A percentile compares a stretch with the other conserved stretches of the same genome.
Conservation (phyloP, 2,797 vertebrate species). For the Cossypha polioptera region DNA sequence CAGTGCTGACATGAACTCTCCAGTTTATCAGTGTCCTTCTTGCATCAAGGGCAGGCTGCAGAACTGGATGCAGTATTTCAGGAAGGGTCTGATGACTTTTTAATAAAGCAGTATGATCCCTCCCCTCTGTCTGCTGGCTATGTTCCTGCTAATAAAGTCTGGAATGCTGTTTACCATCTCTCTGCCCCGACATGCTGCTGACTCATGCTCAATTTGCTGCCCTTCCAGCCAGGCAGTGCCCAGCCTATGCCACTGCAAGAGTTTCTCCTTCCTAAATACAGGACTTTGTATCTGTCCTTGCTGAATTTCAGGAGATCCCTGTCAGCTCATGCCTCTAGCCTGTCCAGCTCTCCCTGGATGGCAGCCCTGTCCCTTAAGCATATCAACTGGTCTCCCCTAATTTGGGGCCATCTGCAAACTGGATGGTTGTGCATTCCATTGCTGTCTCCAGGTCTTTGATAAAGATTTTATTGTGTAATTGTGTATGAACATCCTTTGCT, state of each 20-base stretch:
- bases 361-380: background rate
- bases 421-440: background rate
- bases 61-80: background rate
- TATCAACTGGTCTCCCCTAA: background rate
- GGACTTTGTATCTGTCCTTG: background rate
- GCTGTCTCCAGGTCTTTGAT: background rate
- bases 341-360: background rate
- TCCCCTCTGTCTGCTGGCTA: background rate
- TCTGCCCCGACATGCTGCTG: background rate
- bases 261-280: background rate
- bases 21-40: background rate
- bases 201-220: background rate
- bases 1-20: background rate
- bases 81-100: background rate
- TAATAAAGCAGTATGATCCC: background rate
- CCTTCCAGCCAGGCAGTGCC: background rate
- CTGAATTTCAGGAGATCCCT: background rate
- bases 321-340: background rate
- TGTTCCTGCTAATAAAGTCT: background rate
- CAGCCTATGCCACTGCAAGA: background rate
- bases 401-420: background rate
- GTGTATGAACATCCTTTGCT: background rate
- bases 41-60: background rate
- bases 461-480: background rate
- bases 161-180: background rate